Percentiles rank a stretch among this genome's conserved stretches.
Evolutionary conservation across 2,797 vertebrate species (phyloP).

Genomic region (Poecilia picta): DNA sequence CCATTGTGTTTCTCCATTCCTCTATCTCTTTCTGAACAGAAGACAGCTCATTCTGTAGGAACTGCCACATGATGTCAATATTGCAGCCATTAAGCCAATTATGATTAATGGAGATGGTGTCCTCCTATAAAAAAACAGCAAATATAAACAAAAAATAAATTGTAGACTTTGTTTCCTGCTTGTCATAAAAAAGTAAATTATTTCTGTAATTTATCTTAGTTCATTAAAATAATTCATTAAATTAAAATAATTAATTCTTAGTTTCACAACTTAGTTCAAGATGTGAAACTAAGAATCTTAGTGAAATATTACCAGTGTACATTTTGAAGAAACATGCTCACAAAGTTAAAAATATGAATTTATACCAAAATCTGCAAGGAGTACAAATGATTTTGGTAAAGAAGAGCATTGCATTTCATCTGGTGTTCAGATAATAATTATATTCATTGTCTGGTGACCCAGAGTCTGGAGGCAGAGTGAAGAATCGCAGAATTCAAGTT

Average conservation of each 20-base stretch:
- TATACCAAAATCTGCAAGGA: not conserved
- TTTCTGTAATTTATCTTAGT: not conserved
- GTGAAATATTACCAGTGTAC: not conserved
- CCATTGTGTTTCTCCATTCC: slow-evolving; percentile 89
- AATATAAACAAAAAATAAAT: no score
- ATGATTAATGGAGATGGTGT: slow-evolving; percentile 98
- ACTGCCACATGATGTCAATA: slow-evolving; percentile 91
- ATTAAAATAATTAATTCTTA: no score
- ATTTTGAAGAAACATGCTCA: not conserved
- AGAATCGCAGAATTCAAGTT: not conserved
- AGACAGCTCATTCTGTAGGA: slow-evolving; percentile 90
- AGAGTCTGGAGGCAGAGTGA: not conserved
- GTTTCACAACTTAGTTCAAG: no score
- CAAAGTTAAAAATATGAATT: not conserved
- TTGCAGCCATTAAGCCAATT: slow-evolving; percentile 99
- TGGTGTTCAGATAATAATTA: not conserved
- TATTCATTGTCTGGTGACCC: no score
- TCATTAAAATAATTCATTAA: no score
- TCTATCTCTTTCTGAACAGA: slow-evolving; percentile 90
- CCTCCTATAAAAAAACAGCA: slow-evolving; percentile 81
- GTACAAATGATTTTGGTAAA: not conserved
- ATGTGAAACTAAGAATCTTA: not conserved
- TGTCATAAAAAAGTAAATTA: not conserved
- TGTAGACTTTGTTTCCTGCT: no score
- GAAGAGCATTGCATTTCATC: not conserved